These are phyloP conservation scores for Pachypeltis micranthus DNA, from an alignment of 1,140 invertebrate species.

Conservation along the genomic window DNA sequence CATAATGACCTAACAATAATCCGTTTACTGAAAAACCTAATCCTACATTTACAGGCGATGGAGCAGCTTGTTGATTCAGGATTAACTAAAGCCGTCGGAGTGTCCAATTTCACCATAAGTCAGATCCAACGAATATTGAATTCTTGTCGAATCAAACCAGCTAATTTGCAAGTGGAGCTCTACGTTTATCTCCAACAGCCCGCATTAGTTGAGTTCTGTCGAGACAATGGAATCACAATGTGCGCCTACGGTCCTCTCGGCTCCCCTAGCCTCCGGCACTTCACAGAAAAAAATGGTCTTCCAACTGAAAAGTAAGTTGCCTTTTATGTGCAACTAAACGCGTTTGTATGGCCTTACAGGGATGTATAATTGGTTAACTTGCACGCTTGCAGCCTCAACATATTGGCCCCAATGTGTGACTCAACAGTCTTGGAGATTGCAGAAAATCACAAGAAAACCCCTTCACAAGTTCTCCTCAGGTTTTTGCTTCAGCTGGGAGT, in stretches of 20 bases:
- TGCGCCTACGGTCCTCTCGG: conserved; percentile 52
- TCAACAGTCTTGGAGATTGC: conserved; percentile 56
- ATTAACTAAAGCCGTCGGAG: conserved; percentile 34
- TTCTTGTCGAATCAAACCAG: conserved; percentile 21
- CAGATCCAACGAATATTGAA: conserved; percentile 30
- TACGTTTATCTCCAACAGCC: conserved; percentile 51
- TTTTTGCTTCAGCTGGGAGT: conserved; percentile 61
- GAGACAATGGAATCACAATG: conserved; percentile 40
- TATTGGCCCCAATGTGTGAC: conserved; percentile 33
- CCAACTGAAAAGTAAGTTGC: conserved; percentile 12
- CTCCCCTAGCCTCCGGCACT: conserved; percentile 16
- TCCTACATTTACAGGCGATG: conserved; percentile 36
- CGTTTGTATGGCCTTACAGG: background rate
- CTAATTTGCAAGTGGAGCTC: conserved; percentile 40
- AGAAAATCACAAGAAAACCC: conserved; percentile 49
- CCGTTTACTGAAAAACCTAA: background rate
- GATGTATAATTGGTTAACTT: background rate
- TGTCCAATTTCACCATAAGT: conserved; percentile 34
- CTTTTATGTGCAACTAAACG: background rate
- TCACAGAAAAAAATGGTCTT: conserved; percentile 10
- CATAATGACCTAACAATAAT: background rate
- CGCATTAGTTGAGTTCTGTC: conserved; percentile 43
- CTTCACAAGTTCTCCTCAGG: conserved; percentile 66
- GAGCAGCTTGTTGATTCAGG: conserved; percentile 43
- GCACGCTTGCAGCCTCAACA: background rate